Base-by-base conservation (phyloP, 2,888 invertebrate species). In the Anthophora plumipes region DNA sequence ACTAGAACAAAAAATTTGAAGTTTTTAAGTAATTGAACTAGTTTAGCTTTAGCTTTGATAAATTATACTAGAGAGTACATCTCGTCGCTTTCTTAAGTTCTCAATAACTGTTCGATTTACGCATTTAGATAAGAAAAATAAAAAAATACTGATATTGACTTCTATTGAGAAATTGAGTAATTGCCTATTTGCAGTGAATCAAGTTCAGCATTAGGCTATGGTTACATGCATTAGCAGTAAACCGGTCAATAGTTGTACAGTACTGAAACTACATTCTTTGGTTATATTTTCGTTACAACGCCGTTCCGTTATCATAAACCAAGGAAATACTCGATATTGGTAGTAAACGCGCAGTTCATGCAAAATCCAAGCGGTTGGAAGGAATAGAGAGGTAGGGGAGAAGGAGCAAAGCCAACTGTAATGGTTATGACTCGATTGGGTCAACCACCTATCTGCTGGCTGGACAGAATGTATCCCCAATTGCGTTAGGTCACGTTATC, bases 341-440 rank as follows among this genome's bases (percentile, higher is more conserved):
- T 70, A 67, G 70, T 70, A 74, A 70, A 74, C 57, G 75, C 57
- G 70, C 60, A 60, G 66, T 61, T 75, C 67, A 80, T 80, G 81
- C 80, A 80, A 81, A 83, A 77, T 73, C 75, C 75, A 46, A 76
- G 25, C 50, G 57, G 68, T 37, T 14, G 69, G 72, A 43, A 43
- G 66, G 37, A 12, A 39, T 54, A 50, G 37, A 57, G 46, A 20
- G 55, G 22, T 20, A 54, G 11, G 31, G 66, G 57, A 66, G 68
- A 79, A 79, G 72, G 75, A 75, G 74, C 59, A 77, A 79, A 77
- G 72, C 68, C 64, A 70, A 43, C 69, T 83, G 59, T 80, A 81
- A 83, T 64, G 77, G 80, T 84, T 84, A 84, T 78, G 83, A 78
- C 72, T 70, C 67, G 77, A 78, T 84, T 73, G 69, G 84, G 70